Percentiles rank a stretch among this genome's conserved stretches.
These are phyloP conservation scores for Saxicola maurus DNA, from an alignment of 2,797 vertebrate species.

Conservation along the genomic window DNA sequence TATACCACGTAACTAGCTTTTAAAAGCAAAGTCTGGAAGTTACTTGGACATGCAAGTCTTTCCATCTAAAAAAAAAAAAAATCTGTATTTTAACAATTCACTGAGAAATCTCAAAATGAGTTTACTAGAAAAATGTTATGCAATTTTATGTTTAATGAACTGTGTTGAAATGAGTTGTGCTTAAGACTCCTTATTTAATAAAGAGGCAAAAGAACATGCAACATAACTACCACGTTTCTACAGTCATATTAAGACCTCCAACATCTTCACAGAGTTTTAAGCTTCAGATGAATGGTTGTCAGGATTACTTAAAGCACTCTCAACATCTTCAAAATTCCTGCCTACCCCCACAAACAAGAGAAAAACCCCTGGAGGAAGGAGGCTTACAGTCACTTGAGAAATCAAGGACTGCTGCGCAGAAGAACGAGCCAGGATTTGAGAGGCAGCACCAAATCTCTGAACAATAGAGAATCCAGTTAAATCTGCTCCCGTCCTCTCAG, in stretches of 20 bases:
- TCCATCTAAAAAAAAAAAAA: neutral
- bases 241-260: neutral
- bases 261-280: neutral
- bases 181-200: neutral
- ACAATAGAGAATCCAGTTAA: neutral
- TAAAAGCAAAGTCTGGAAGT: neutral
- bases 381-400: neutral
- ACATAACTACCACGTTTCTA: neutral
- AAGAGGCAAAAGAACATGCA: neutral
- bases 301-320: neutral
- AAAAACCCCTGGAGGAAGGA: slow-evolving; percentile 8
- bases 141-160: neutral
- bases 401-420: neutral
- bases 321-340: neutral
- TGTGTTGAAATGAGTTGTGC: neutral
- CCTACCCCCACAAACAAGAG: neutral
- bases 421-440: neutral
- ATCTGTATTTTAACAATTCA: neutral
- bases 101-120: neutral
- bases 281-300: neutral
- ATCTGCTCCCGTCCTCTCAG: slow-evolving; percentile 4
- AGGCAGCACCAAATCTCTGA: neutral
- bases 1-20: neutral
- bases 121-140: neutral
- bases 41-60: neutral